Evolutionary conservation across 2,888 invertebrate species (phyloP).

Genomic region (Ecliptopera silaceata): DNA sequence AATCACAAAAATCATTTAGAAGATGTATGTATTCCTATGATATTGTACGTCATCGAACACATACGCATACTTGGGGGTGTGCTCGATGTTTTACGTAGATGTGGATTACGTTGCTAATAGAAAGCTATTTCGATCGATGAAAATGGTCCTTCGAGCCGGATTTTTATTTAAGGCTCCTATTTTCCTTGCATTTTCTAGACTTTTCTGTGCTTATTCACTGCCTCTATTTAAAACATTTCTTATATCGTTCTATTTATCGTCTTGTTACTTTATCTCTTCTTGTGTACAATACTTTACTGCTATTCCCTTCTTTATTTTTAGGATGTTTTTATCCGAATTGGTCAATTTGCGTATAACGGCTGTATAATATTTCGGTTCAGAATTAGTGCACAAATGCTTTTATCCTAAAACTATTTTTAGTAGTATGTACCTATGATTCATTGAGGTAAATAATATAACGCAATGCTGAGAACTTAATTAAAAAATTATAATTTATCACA

Average conservation of each 20-base stretch:
- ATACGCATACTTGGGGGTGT: too few relatives aligned
- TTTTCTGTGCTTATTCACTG: slow-evolving; percentile 13
- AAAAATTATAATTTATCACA: slow-evolving; percentile 27
- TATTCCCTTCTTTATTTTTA: slow-evolving; percentile 15
- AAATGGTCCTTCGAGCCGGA: slow-evolving; percentile 3
- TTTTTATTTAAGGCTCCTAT: background rate
- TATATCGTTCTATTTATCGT: slow-evolving; percentile 2
- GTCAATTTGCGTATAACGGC: slow-evolving; percentile 5
- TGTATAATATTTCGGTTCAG: background rate
- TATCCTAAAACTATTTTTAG: slow-evolving; percentile 11
- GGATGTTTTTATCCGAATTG: slow-evolving; percentile 7
- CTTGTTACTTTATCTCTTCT: slow-evolving; percentile 6
- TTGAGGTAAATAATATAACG: slow-evolving; percentile 11
- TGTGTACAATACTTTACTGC: slow-evolving; percentile 14
- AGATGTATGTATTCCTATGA: too few relatives aligned
- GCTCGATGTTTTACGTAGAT: too few relatives aligned
- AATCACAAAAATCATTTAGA: too few relatives aligned
- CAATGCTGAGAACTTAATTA: slow-evolving; percentile 16
- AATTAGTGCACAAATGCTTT: slow-evolving; percentile 11
- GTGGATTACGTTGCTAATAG: background rate
- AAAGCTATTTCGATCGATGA: background rate
- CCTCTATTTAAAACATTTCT: slow-evolving; percentile 8
- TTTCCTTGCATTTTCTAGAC: slow-evolving; percentile 12
- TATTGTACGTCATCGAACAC: too few relatives aligned
- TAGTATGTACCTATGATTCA: background rate